These are phyloP conservation scores for Myopa testacea DNA, from an alignment of 2,888 invertebrate genomes.

Conservation along the genomic window DNA sequence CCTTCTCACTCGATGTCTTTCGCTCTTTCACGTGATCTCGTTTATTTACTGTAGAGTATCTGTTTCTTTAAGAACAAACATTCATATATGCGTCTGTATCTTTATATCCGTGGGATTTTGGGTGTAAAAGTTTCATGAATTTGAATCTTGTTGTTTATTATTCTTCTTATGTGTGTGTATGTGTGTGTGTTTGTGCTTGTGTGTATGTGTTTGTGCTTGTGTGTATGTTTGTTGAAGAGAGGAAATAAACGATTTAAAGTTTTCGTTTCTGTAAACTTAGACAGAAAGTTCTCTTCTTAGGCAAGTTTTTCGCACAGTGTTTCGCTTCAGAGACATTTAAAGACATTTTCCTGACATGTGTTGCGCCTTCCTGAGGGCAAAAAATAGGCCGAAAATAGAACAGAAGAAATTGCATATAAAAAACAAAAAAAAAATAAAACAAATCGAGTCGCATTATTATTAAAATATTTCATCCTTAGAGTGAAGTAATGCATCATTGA, in stretches of 20 bases:
- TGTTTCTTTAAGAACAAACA: neutral
- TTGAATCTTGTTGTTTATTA: neutral
- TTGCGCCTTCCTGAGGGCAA: neutral
- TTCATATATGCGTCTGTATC: constrained; percentile 11
- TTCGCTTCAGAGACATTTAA: constrained; percentile 2
- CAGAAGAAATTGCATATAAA: no score
- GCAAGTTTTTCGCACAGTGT: neutral
- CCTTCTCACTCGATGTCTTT: neutral
- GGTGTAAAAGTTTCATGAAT: neutral
- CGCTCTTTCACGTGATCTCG: neutral
- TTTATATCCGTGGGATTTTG: constrained; percentile 30
- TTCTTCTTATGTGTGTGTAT: neutral
- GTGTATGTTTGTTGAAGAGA: constrained; percentile 12
- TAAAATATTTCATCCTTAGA: no score
- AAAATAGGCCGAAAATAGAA: neutral
- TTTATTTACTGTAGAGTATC: neutral
- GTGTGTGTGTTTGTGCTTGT: neutral
- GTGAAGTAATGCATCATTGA: no score
- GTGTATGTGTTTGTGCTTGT: constrained; percentile 9
- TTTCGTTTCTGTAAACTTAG: constrained; percentile 21
- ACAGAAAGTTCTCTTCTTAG: neutral
- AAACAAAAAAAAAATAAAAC: no score
- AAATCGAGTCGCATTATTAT: no score
- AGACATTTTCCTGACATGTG: constrained; percentile 20
- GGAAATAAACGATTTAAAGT: constrained; percentile 18